Conservation (phyloP, 35 echinoderm and acorn worm genomes). For the Nesometra sesokonis region DNA sequence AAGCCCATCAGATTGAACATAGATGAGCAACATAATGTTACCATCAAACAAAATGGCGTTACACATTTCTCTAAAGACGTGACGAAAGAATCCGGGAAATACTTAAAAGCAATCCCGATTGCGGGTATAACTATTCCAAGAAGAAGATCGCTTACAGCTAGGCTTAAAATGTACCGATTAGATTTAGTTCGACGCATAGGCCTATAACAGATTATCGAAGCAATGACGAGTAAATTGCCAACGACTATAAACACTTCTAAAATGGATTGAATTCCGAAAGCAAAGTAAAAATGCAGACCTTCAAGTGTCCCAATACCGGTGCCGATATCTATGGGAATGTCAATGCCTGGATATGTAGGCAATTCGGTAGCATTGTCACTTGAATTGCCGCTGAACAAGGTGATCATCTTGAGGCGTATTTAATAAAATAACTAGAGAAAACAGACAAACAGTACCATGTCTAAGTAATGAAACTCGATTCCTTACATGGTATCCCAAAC, state of each 20-base stretch:
- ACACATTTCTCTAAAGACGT: slow-evolving; percentile 10
- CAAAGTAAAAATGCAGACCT: slow-evolving; percentile 8
- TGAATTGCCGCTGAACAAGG: too few relatives aligned
- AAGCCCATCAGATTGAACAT: slow-evolving; percentile 43
- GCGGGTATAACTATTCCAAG: not conserved
- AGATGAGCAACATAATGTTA: slow-evolving; percentile 20
- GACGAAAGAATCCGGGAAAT: slow-evolving; percentile 15
- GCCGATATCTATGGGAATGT: slow-evolving; percentile 6
- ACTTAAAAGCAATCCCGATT: slow-evolving; percentile 5
- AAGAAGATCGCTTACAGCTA: slow-evolving; percentile 21
- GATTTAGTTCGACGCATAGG: slow-evolving; percentile 13
- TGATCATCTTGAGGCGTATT: too few relatives aligned
- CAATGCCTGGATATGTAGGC: too few relatives aligned
- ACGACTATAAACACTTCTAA: slow-evolving; percentile 14
- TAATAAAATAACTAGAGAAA: too few relatives aligned
- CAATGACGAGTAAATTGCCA: slow-evolving; percentile 8
- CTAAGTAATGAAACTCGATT: too few relatives aligned
- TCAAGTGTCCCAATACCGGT: slow-evolving; percentile 17
- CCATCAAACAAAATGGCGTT: slow-evolving; percentile 15
- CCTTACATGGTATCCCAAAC: too few relatives aligned
- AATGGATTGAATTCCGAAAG: not conserved
- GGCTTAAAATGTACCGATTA: slow-evolving; percentile 17
- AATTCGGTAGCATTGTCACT: too few relatives aligned
- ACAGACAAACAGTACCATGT: too few relatives aligned
- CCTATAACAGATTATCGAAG: not conserved